Evolutionary conservation across 2,113 vertebrate species (phyloP).

Genomic region (Charina bottae): DNA sequence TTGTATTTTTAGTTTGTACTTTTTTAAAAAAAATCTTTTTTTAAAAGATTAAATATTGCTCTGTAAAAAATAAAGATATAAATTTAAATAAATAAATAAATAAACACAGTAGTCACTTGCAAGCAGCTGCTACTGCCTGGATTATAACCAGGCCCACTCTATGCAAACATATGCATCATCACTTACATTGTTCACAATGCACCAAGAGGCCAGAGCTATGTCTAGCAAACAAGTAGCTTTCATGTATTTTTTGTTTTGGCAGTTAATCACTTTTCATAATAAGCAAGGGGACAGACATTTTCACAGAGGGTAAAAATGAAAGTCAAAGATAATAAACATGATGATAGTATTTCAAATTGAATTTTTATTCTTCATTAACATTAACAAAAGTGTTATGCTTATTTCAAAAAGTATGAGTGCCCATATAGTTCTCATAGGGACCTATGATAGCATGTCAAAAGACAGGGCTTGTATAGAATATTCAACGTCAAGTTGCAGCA

Average conservation of each 20-base stretch:
- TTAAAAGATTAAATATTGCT: too few relatives aligned
- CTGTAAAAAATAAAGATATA: too few relatives aligned
- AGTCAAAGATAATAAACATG: not conserved
- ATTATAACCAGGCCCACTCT: too few relatives aligned
- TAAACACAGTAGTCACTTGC: not conserved
- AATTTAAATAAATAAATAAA: too few relatives aligned
- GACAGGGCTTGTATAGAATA: not conserved
- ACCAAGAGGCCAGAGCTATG: not conserved
- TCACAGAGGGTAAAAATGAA: not conserved
- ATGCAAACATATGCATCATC: not conserved
- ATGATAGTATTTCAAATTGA: not conserved
- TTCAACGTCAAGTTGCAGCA: constrained; percentile 7
- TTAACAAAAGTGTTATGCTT: not conserved
- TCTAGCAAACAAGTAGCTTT: not conserved
- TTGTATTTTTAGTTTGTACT: too few relatives aligned
- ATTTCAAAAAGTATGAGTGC: not conserved
- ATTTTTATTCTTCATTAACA: not conserved
- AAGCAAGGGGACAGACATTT: not conserved
- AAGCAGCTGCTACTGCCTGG: not conserved
- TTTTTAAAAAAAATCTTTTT: too few relatives aligned
- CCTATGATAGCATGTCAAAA: not conserved
- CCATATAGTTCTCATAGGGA: not conserved
- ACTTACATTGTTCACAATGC: not conserved
- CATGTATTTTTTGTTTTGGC: not conserved
- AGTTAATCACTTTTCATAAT: not conserved